Base-by-base conservation (phyloP, 2,797 vertebrate species). In the Gymnopithys bicolor region DNA sequence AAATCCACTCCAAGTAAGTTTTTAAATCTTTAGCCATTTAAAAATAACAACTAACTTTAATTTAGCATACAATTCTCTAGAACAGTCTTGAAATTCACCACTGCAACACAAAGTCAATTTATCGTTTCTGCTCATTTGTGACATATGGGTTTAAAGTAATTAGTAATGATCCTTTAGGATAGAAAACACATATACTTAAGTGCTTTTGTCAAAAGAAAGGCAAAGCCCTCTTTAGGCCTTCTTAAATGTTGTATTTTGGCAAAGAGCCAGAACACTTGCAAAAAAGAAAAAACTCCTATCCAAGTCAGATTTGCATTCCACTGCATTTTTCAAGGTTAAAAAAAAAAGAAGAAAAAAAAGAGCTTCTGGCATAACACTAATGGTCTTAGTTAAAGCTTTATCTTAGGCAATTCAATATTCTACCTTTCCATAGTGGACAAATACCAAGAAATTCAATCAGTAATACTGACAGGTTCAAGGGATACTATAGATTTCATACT, bases 221-320 rank as follows among this genome's bases (percentile, higher is more conserved):
- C 3, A 63, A 69, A 79, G 66, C 25, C 24, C 22, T 80, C 28
- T 52, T 66, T 73, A 78, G 90, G n/a, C 10, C 4, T 62, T 28
- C 27, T 14, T 53, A 87, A 13, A 15, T 43, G 25, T 8, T 85
- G 23, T 43, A 58, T 79, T 83, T 78, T 39, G 53, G 45, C 67
- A 92, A 84, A 77, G 22, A 77, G 13, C 12, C 58, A 74, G 35
- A 43, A 43, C 41, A 43, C 16, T 43, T 18, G 41, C 3, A 4
- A 43, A 43, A 43, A 43, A 41, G 6, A 41, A 41, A 41, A 41
- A 41, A 15, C 41, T 91, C 14, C 43, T 67, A 21, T 28, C 19
- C n/a, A 84, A 96, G 33, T 79, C 66, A 89, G 63, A 95, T 92
- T 95, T 94, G 46, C 48, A 73, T 89, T 82, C 69, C 79, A 64